Conservation (phyloP, 1,140 invertebrate genomes). For the Phenacoccus solenopsis region DNA sequence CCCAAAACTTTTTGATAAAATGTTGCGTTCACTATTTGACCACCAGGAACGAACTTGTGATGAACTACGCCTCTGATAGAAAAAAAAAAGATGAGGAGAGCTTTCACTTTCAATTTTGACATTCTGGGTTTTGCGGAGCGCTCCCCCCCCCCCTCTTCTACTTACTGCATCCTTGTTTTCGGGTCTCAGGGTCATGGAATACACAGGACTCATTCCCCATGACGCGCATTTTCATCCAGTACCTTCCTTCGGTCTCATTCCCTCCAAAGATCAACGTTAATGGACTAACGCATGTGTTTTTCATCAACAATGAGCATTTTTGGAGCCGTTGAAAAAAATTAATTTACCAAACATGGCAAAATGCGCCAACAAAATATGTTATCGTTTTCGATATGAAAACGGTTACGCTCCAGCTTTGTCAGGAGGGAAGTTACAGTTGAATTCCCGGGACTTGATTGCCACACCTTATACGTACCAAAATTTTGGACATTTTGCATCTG, state of each 20-base stretch:
- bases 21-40: constrained; percentile 26
- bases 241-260: neutral
- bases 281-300: neutral
- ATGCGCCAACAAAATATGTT: too few relatives aligned
- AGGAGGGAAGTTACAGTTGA: too few relatives aligned
- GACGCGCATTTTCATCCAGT: constrained; percentile 19
- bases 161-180: constrained; percentile 18
- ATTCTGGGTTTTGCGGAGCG: neutral
- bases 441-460: too few relatives aligned
- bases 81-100: constrained; percentile 31
- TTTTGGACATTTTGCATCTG: too few relatives aligned
- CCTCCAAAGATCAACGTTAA: neutral
- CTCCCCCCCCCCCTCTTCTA: too few relatives aligned
- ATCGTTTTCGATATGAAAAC: too few relatives aligned
- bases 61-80: constrained; percentile 28
- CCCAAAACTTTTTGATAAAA: constrained; percentile 19
- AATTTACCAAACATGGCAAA: too few relatives aligned
- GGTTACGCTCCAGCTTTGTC: too few relatives aligned
- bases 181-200: constrained; percentile 24
- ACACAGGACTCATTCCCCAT: constrained; percentile 28
- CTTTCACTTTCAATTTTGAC: neutral
- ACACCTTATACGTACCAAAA: too few relatives aligned
- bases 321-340: too few relatives aligned
- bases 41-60: constrained; percentile 28
- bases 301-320: neutral